A percentile compares a stretch with the other conserved stretches of the same genome.
Evolutionary conservation across 1,140 invertebrate genomes (phyloP).

Genomic region (Cydia pomonella): DNA sequence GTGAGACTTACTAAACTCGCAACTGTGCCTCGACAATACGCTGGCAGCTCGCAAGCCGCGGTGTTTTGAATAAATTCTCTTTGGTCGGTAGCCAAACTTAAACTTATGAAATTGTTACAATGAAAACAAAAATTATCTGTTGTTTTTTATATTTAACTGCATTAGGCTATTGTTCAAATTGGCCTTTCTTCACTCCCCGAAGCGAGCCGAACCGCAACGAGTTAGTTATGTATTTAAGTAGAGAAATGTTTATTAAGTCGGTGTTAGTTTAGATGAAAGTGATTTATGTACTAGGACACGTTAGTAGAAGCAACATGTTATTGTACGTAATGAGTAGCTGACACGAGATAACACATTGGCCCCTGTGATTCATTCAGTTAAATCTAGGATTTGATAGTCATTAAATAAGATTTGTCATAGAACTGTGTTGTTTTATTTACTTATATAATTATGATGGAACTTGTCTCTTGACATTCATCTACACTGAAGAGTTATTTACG

Average conservation of each 20-base stretch:
- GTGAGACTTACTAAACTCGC: too few relatives aligned
- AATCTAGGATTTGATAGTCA: constrained; percentile 71
- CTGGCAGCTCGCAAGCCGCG: too few relatives aligned
- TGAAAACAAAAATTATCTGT: not conserved
- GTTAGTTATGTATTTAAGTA: constrained; percentile 34
- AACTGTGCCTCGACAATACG: too few relatives aligned
- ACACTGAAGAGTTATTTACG: too few relatives aligned
- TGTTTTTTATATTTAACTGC: not conserved
- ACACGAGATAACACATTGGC: constrained; percentile 71
- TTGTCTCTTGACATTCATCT: too few relatives aligned
- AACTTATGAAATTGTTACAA: too few relatives aligned
- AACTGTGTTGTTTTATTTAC: constrained; percentile 35
- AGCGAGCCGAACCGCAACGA: constrained; percentile 12
- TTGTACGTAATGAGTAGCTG: constrained; percentile 41
- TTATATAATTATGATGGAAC: too few relatives aligned
- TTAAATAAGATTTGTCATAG: constrained; percentile 68
- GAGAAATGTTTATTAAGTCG: constrained; percentile 43
- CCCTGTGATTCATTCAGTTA: constrained; percentile 78
- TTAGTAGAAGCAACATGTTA: constrained; percentile 38
- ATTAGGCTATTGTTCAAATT: not conserved
- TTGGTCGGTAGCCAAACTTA: too few relatives aligned
- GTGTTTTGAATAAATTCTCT: too few relatives aligned
- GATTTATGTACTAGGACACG: constrained; percentile 39
- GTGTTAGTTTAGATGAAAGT: constrained; percentile 45
- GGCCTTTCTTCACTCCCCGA: constrained; percentile 6